These are phyloP conservation scores for Euplagia quadripunctaria DNA, from an alignment of 2,888 invertebrate genomes.

Conservation along the genomic window DNA sequence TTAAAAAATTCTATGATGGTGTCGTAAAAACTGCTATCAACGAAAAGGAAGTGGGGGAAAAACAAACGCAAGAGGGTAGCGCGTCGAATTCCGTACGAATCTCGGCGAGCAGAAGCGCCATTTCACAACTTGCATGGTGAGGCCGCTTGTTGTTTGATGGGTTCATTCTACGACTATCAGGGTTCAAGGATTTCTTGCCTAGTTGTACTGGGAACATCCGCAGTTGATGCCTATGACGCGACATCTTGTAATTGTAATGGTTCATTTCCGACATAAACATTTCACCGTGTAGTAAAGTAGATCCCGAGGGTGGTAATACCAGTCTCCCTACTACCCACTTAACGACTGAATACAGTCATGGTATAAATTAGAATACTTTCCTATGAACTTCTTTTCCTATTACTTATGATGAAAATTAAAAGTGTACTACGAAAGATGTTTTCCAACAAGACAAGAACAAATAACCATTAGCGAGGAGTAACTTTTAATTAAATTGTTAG, in stretches of 20 bases:
- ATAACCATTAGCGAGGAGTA: constrained; percentile 23
- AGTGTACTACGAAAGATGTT: constrained; percentile 25
- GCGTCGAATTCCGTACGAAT: neutral
- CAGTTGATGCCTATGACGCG: neutral
- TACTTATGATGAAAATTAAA: constrained; percentile 13
- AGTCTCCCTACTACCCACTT: too few species aligned
- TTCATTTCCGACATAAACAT: neutral
- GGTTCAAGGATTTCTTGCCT: neutral
- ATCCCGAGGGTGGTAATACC: neutral
- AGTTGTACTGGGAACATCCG: neutral
- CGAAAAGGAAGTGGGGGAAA: neutral
- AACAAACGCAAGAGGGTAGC: neutral
- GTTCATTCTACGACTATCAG: neutral
- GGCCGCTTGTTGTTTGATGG: neutral
- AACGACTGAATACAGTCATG: neutral
- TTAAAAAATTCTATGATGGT: neutral
- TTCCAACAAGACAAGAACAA: constrained; percentile 23
- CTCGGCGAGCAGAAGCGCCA: neutral
- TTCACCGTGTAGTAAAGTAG: neutral
- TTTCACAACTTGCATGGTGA: neutral
- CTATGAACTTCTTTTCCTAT: constrained; percentile 6
- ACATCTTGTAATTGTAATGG: neutral
- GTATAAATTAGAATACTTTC: neutral
- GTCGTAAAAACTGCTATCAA: neutral
- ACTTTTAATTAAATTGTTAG: constrained; percentile 43